Conservation (phyloP, 2,888 invertebrate genomes). For the Tetrapedia diversipes region DNA sequence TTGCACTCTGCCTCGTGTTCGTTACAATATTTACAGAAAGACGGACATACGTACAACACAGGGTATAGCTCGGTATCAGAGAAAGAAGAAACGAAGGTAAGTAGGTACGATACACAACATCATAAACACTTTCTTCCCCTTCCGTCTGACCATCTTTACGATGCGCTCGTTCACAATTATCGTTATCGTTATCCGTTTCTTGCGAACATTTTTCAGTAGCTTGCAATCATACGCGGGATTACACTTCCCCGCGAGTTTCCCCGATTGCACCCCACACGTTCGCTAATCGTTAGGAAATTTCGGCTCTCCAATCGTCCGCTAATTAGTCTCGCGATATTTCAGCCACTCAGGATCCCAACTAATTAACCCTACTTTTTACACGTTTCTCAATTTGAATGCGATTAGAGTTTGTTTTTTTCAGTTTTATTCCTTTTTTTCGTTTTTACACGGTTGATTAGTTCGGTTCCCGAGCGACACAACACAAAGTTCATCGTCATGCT, state of each 20-base stretch:
- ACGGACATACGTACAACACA: conserved; percentile 80
- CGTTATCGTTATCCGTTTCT: not conserved
- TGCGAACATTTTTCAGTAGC: too few species aligned
- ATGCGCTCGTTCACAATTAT: not conserved
- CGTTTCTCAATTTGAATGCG: too few species aligned
- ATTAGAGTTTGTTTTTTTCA: too few species aligned
- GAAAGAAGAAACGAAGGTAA: conserved; percentile 49
- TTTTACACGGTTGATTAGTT: too few species aligned
- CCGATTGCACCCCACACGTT: conserved; percentile 22
- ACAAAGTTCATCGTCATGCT: too few species aligned
- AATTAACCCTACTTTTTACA: too few species aligned
- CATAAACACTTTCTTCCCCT: conserved; percentile 5
- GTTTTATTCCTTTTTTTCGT: too few species aligned
- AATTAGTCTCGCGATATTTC: conserved; percentile 15
- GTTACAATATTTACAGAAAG: conserved; percentile 81
- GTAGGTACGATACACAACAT: conserved; percentile 62
- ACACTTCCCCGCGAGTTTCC: too few species aligned
- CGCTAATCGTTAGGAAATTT: conserved; percentile 17
- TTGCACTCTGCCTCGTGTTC: conserved; percentile 73
- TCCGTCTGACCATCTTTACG: not conserved
- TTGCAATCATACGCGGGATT: too few species aligned
- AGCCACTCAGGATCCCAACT: too few species aligned
- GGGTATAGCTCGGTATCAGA: conserved; percentile 60
- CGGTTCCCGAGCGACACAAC: too few species aligned
- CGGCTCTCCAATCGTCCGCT: not conserved